phyloP scores from a whole-genome alignment of 2,797 vertebrate genomes.

The Macrochelys suwanniensis region DNA sequence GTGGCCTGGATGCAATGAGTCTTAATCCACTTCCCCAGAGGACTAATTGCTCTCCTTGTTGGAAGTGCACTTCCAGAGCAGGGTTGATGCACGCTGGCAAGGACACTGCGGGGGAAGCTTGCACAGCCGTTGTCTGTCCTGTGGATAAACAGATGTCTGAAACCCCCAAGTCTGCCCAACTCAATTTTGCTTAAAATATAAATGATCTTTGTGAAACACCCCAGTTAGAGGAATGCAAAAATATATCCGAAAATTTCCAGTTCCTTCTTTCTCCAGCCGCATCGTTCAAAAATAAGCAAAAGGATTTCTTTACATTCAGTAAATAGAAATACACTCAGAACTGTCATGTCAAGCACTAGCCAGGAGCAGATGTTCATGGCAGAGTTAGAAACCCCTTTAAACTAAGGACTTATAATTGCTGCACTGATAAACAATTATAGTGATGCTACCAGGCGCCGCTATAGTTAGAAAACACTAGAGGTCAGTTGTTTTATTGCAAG shows the following conservation, averaged over 20 bases:
- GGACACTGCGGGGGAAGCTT: not conserved
- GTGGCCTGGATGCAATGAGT: not conserved
- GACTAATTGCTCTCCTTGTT: not conserved
- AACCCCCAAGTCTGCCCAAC: not conserved
- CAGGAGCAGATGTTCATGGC: conserved; percentile 3
- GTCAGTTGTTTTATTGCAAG: conserved; percentile 38
- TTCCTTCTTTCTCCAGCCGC: not conserved
- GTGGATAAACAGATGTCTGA: not conserved
- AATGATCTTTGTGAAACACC: not conserved
- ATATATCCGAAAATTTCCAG: not conserved
- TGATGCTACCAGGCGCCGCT: conserved; percentile 16
- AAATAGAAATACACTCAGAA: conserved; percentile 8
- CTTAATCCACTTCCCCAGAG: not conserved
- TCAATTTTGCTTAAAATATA: conserved; percentile 38
- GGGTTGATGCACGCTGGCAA: not conserved
- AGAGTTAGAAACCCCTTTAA: not conserved
- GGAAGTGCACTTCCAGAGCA: not conserved
- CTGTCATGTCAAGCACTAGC: not conserved
- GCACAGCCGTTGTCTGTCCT: rapidly evolving
- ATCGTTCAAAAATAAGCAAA: not conserved
- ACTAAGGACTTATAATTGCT: conserved; percentile 33
- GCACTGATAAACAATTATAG: conserved; percentile 39
- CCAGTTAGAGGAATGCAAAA: conserved; percentile 15
- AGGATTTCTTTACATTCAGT: not conserved
- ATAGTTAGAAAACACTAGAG: conserved; percentile 59